A percentile compares a stretch with the other conserved stretches of the same genome.
Evolutionary conservation across 2,113 vertebrate species (phyloP).

Genomic region (Oncorhynchus mykiss): DNA sequence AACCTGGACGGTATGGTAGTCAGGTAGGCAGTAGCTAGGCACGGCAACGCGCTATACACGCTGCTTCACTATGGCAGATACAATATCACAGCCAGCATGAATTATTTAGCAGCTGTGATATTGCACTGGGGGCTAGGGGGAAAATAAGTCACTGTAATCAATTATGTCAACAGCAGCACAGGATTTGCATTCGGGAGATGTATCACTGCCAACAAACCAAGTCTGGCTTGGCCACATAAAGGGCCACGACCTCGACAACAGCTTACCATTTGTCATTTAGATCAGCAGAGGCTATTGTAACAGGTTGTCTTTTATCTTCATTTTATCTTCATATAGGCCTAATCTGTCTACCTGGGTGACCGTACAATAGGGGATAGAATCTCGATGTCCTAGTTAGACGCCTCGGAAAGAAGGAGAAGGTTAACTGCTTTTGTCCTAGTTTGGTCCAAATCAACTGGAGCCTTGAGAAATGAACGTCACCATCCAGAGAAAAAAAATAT

Average conservation of each 20-base stretch:
- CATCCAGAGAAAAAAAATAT: neutral
- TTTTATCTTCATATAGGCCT: neutral
- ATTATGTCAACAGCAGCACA: conserved; percentile 32
- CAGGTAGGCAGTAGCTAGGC: neutral
- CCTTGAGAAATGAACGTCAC: neutral
- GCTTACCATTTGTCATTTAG: neutral
- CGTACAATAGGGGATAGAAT: neutral
- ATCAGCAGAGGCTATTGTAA: neutral
- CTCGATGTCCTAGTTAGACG: conserved; percentile 6
- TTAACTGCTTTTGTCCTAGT: conserved; percentile 1
- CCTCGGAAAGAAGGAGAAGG: too few species aligned
- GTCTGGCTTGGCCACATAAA: too few species aligned
- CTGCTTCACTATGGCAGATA: conserved; percentile 33
- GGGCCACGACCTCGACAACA: neutral
- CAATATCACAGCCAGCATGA: conserved; percentile 48
- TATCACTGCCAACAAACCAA: too few species aligned
- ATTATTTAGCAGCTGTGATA: conserved; percentile 61
- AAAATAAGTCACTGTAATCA: conserved; percentile 53
- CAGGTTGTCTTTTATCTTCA: neutral
- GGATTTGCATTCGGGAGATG: neutral
- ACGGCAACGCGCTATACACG: conserved; percentile 10
- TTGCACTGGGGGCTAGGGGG: conserved; percentile 38
- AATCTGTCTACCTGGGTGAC: neutral
- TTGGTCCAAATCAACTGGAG: conserved; percentile 10
- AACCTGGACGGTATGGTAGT: conserved; percentile 14